phyloP scores from a whole-genome alignment of 1,140 invertebrate species.

The Sesamia nonagrioides region DNA sequence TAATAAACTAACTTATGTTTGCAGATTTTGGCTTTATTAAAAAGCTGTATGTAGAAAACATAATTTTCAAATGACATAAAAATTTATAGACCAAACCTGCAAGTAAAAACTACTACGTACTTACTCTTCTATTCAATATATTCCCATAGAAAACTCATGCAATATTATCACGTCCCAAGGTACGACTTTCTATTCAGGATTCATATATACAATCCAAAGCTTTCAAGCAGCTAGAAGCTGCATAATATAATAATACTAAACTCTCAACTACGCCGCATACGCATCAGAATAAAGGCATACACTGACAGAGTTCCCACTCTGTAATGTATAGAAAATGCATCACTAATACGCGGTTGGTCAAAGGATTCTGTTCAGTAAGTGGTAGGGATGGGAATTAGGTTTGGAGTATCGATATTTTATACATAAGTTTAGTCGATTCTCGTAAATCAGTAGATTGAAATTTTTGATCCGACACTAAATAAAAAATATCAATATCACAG shows the following conservation, averaged over 20 bases:
- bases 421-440: neutral
- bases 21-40: too few species aligned
- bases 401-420: neutral
- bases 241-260: neutral
- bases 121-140: too few species aligned
- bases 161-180: neutral
- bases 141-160: too few species aligned
- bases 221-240: neutral
- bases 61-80: too few species aligned
- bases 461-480: too few species aligned
- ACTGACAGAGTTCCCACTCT: neutral
- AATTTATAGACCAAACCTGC: too few species aligned
- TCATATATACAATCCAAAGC: constrained; percentile 11
- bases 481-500: too few species aligned
- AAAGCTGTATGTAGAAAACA: too few species aligned
- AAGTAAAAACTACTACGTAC: too few species aligned
- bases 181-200: constrained; percentile 2
- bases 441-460: too few species aligned
- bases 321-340: constrained; percentile 16
- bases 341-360: constrained; percentile 4
- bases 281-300: too few species aligned
- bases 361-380: constrained; percentile 13
- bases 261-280: neutral
- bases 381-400: neutral
- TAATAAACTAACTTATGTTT: too few species aligned